phyloP scores from a whole-genome alignment of 1,140 invertebrate genomes.

The Mylabris phalerata region DNA sequence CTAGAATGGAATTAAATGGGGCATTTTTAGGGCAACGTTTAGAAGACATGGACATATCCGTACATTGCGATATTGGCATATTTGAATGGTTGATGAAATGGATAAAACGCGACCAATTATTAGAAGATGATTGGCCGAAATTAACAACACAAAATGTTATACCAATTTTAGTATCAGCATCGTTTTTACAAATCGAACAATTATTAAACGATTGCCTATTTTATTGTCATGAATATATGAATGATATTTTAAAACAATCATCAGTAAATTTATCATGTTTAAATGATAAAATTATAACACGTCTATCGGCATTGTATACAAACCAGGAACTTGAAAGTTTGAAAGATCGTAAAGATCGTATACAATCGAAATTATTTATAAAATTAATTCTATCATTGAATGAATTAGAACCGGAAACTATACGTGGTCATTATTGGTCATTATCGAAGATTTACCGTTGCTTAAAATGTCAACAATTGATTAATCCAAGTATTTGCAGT shows the following conservation, averaged over 20 bases:
- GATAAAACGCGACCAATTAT: constrained; percentile 68
- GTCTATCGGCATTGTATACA: constrained; percentile 65
- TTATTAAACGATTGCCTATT: constrained; percentile 74
- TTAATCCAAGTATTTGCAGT: constrained; percentile 55
- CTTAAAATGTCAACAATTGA: constrained; percentile 49
- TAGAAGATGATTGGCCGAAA: constrained; percentile 60
- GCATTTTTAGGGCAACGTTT: constrained; percentile 57
- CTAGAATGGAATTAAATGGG: neutral
- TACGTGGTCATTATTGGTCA: constrained; percentile 70
- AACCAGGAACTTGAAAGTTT: constrained; percentile 71
- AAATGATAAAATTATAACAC: constrained; percentile 68
- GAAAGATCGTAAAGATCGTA: constrained; percentile 73
- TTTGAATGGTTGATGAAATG: constrained; percentile 97
- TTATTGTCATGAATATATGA: constrained; percentile 72
- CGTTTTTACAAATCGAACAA: constrained; percentile 90
- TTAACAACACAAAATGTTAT: constrained; percentile 81
- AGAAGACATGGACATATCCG: constrained; percentile 94
- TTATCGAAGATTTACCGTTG: constrained; percentile 50
- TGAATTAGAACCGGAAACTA: constrained; percentile 61
- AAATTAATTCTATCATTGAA: constrained; percentile 71
- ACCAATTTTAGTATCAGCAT: constrained; percentile 86
- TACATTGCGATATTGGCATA: constrained; percentile 87
- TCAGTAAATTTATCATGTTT: constrained; percentile 73
- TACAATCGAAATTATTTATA: constrained; percentile 73
- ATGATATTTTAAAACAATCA: constrained; percentile 64